These are phyloP conservation scores for Trachops cirrhosus DNA, from an alignment of 2,797 vertebrate genomes.

Conservation along the genomic window DNA sequence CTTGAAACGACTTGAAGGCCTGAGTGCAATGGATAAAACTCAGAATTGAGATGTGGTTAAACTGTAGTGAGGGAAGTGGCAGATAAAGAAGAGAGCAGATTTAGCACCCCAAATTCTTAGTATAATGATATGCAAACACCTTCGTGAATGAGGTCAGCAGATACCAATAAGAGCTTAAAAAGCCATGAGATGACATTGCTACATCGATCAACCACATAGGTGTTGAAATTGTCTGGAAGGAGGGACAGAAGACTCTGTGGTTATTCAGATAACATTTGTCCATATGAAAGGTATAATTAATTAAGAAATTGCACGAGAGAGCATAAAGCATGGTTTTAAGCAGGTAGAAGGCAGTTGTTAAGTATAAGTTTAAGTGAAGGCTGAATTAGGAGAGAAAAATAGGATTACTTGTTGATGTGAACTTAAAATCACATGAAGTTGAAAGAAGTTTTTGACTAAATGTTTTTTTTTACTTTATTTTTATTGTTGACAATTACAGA, in stretches of 20 bases:
- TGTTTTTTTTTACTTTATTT: not conserved
- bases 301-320: not conserved
- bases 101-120: not conserved
- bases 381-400: not conserved
- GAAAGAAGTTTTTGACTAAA: not conserved
- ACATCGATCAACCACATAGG: not conserved
- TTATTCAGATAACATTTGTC: not conserved
- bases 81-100: not conserved
- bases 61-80: not conserved
- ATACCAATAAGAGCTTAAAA: not conserved
- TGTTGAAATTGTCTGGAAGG: not conserved
- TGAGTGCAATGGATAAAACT: not conserved
- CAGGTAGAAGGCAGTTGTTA: not conserved
- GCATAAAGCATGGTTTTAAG: not conserved
- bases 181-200: not conserved
- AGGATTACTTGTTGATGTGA: not conserved
- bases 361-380: not conserved
- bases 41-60: not conserved
- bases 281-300: not conserved
- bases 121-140: not conserved
- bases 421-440: not conserved
- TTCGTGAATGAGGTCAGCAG: not conserved
- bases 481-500: not conserved
- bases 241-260: not conserved
- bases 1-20: not conserved